Base-by-base conservation (phyloP, 2,797 vertebrate species). In the Uromys caudimaculatus region DNA sequence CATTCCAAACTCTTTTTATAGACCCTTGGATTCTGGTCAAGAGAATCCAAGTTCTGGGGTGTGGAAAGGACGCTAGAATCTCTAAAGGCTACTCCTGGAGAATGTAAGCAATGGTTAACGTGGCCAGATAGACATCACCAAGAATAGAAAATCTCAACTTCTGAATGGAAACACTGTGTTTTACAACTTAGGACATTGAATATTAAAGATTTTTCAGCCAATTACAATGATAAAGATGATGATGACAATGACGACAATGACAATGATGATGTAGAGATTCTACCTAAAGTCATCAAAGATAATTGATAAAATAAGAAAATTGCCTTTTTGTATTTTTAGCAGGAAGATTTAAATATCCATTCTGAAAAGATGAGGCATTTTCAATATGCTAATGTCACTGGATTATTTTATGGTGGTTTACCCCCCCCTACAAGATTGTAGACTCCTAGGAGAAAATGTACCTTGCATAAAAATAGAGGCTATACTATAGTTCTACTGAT, bases 301-400 rank as follows among this genome's bases (percentile, higher is more conserved):
- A 89, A 79, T 13, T 41, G 21, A 52, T 50, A 52, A 58, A 14
- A 27, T 79, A 78, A 84, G 32, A 93, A 56, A 89, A 90, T 81
- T 88, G 41, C 32, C 14, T 73, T 47, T n/a, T 60, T 38, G 24
- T 78, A 32, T 89, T 44, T 16, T 52, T 82, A 64, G 56, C 35
- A 75, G 58, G 52, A 81, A 16, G 52, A 90, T 54, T 81, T 35
- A 38, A 4, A 27, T 89, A 38, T 35, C 91, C 64, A 81, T 91
- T 89, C 47, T 90, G 79, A 52, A 82, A 95, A 93, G n/a, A 56
- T 52, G n/a, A 92, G 8, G 13, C 54, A 35, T 69, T 89, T 95
- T 85, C 35, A 84, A 44, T 62, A n/a, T 87, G 29, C 83, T 77
- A 44, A 50, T 35, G 1, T 77, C 17, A 54, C n/a, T 85, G 54